Conservation (phyloP, 2,888 invertebrate species). For the Leuctra nigra region DNA sequence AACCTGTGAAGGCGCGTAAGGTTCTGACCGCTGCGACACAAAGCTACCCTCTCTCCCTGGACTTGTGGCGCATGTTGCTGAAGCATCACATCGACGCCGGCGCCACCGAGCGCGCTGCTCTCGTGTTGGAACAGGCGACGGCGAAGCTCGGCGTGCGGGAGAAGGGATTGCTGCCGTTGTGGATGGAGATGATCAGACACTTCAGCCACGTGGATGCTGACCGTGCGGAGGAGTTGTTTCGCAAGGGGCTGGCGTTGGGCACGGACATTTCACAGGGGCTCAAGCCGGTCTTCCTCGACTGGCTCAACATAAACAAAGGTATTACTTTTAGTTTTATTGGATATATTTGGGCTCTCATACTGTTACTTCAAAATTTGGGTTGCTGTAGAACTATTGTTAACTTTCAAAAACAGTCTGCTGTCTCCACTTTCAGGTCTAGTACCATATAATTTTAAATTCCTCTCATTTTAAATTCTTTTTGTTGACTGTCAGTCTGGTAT, state of each 20-base stretch:
- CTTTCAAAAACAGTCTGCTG: too few species aligned
- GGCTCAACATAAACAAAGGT: too few species aligned
- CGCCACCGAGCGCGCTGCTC: constrained; percentile 35
- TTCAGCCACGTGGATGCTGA: constrained; percentile 22
- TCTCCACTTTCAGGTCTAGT: too few species aligned
- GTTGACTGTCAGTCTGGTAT: too few species aligned
- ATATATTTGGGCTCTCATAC: too few species aligned
- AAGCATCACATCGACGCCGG: constrained; percentile 41
- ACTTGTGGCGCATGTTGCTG: constrained; percentile 47
- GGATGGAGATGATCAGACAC: constrained; percentile 37
- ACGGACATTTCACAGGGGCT: constrained; percentile 45
- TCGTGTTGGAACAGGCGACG: constrained; percentile 27
- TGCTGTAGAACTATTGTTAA: too few species aligned
- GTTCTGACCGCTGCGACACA: constrained; percentile 43
- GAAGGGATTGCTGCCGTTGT: constrained; percentile 39
- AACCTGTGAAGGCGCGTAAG: too few species aligned
- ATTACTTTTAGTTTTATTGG: too few species aligned
- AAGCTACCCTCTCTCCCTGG: constrained; percentile 41
- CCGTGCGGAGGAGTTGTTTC: constrained; percentile 26
- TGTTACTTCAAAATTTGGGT: too few species aligned
- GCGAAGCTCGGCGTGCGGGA: constrained; percentile 21
- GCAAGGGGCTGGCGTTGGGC: constrained; percentile 38
- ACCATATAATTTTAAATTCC: too few species aligned
- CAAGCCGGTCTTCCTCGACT: constrained; percentile 55
- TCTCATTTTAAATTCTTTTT: too few species aligned